Percentiles rank a stretch among this genome's conserved stretches.
Evolutionary conservation across 2,797 vertebrate species (phyloP).

Genomic region (Poeciliopsis gracilis): DNA sequence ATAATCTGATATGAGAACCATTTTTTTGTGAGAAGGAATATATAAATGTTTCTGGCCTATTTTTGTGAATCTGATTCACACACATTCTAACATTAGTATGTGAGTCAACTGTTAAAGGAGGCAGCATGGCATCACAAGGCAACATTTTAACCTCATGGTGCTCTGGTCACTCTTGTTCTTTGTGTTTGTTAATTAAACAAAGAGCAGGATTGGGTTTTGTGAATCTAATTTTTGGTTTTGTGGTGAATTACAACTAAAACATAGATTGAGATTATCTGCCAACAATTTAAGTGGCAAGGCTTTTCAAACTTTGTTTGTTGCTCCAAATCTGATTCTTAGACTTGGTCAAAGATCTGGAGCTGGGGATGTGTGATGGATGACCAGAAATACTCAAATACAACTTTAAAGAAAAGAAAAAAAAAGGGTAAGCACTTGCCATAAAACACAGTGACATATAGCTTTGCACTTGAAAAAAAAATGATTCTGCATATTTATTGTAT

Average conservation of each 20-base stretch:
- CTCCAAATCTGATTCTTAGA: background rate
- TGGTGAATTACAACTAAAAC: background rate
- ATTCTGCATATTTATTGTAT: constrained; percentile 1
- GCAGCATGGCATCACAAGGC: constrained; percentile 8
- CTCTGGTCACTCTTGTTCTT: background rate
- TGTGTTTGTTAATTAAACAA: background rate
- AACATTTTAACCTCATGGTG: constrained; percentile 3
- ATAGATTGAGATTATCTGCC: background rate
- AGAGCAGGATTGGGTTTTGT: background rate
- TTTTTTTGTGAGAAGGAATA: background rate
- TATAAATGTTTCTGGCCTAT: constrained; percentile 3
- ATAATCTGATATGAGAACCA: background rate
- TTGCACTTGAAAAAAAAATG: too few species aligned
- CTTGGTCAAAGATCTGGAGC: background rate
- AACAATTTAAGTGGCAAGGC: background rate
- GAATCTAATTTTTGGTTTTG: background rate
- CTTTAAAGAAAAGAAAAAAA: background rate
- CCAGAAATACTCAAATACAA: background rate
- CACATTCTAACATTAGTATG: background rate
- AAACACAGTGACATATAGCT: background rate
- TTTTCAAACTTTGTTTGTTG: background rate
- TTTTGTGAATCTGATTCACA: constrained; percentile 15
- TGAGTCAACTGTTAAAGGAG: constrained; percentile 34
- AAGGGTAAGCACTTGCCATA: background rate
- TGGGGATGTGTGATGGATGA: too few species aligned